Evolutionary conservation across 2,888 invertebrate species (phyloP).

Genomic region (Clusia tigrina): DNA sequence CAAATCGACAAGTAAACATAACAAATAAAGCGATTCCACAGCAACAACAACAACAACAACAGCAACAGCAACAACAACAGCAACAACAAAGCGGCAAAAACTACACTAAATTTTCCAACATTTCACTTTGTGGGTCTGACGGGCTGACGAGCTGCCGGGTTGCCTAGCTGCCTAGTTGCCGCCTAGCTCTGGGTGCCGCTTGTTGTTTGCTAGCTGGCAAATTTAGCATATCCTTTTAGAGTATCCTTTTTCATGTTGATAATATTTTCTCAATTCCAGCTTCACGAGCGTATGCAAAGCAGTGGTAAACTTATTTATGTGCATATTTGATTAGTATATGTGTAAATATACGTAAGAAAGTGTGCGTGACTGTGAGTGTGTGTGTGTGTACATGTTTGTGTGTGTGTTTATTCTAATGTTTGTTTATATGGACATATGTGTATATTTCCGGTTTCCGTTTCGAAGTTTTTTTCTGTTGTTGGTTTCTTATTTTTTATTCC

Average conservation of each 20-base stretch:
- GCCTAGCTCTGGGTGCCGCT: background rate
- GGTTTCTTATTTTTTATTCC: background rate
- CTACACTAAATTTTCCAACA: background rate
- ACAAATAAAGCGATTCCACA: background rate
- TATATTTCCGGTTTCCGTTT: background rate
- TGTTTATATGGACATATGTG: background rate
- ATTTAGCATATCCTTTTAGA: constrained; percentile 10
- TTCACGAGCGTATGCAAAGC: constrained; percentile 8
- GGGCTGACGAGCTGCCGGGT: background rate
- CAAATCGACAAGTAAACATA: constrained; percentile 2
- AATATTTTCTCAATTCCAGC: constrained; percentile 14
- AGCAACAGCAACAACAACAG: background rate
- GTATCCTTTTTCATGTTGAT: constrained; percentile 17
- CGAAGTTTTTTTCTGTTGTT: background rate
- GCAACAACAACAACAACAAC: background rate
- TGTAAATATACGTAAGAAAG: too few species aligned
- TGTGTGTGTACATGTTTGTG: background rate
- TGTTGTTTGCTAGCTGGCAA: background rate
- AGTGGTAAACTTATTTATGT: constrained; percentile 23
- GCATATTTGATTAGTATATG: constrained; percentile 28
- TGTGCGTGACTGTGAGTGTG: background rate
- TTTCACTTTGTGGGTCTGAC: too few species aligned
- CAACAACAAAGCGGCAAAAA: too few species aligned
- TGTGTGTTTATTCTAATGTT: background rate
- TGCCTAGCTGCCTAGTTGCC: too few species aligned